A percentile compares a stretch with the other conserved stretches of the same genome.
Evolutionary conservation across 2,113 vertebrate species (phyloP).

Genomic region (Vidua chalybeata): DNA sequence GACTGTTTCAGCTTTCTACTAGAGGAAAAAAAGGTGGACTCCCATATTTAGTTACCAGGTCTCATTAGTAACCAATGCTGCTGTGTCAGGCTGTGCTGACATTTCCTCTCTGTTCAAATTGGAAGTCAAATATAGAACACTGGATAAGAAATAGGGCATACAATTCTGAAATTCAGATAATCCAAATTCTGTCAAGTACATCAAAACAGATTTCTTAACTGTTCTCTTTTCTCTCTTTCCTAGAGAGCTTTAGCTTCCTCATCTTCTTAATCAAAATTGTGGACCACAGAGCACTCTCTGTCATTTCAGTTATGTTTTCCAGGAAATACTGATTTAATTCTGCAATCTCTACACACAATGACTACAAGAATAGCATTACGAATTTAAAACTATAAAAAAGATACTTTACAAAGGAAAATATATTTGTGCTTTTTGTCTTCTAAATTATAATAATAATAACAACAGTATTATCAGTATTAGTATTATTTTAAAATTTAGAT

Average conservation of each 20-base stretch:
- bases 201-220: background rate
- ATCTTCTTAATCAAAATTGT: background rate
- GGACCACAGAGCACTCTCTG: background rate
- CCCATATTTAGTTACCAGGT: background rate
- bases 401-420: background rate
- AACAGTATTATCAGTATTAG: background rate
- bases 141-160: background rate
- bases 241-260: background rate
- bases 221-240: background rate
- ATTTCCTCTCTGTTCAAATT: background rate
- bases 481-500: background rate
- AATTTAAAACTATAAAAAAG: background rate
- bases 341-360: background rate
- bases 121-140: background rate
- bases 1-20: background rate
- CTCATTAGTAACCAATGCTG: background rate
- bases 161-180: background rate
- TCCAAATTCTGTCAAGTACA: background rate
- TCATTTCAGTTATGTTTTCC: background rate
- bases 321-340: constrained; percentile 17
- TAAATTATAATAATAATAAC: background rate
- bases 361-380: background rate
- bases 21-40: background rate
- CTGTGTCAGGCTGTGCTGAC: background rate
- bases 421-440: background rate